Evolutionary conservation across 2,888 invertebrate species (phyloP).

Genomic region (Leistus spinibarbis): DNA sequence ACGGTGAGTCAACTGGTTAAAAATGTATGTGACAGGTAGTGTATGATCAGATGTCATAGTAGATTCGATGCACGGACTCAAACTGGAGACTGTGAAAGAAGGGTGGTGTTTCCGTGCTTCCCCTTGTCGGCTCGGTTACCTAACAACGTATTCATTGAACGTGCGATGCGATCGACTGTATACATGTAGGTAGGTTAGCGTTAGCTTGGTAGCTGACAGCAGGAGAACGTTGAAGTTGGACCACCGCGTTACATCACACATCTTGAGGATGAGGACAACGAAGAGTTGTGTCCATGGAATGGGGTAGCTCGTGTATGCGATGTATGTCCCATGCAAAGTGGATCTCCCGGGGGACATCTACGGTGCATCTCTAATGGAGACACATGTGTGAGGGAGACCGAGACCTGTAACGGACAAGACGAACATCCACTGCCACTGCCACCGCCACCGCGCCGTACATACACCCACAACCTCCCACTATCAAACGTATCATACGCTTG

Average conservation of each 20-base stretch:
- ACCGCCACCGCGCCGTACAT: neutral
- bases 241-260: neutral
- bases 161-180: neutral
- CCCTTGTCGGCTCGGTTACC: neutral
- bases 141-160: constrained; percentile 2
- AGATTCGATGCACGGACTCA: neutral
- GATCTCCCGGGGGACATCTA: constrained; percentile 44
- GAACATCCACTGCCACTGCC: constrained; percentile 9
- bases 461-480: constrained; percentile 14
- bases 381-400: constrained; percentile 38
- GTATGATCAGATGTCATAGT: neutral
- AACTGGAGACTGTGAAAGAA: neutral
- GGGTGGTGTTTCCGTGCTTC: neutral
- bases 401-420: constrained; percentile 28
- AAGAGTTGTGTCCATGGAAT: neutral
- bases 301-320: constrained; percentile 40
- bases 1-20: too few species aligned
- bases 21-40: neutral
- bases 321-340: constrained; percentile 48
- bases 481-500: constrained; percentile 51
- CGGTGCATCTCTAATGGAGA: constrained; percentile 44
- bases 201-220: neutral
- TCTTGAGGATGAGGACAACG: neutral
- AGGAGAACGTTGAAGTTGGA: neutral
- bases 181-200: neutral